phyloP scores from a whole-genome alignment of 2,797 vertebrate species.

The Diceros bicornis region DNA sequence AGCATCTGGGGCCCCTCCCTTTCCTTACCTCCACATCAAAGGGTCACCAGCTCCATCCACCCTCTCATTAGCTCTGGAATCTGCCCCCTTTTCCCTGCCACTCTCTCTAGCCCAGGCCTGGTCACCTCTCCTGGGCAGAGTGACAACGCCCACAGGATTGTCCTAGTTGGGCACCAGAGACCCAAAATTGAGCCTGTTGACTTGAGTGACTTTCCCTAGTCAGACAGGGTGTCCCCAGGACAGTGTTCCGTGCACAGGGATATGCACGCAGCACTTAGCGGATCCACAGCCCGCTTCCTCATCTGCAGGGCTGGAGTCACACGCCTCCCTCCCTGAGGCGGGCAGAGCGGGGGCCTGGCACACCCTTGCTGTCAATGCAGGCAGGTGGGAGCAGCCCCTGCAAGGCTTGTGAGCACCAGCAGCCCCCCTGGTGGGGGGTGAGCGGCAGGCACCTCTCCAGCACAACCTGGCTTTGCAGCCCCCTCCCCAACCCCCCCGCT shows the following conservation, averaged over 20 bases:
- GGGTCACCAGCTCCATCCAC: background rate
- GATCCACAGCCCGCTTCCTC: background rate
- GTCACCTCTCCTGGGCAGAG: fast-evolving
- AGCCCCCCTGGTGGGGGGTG: background rate
- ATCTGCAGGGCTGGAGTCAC: background rate
- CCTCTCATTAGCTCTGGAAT: background rate
- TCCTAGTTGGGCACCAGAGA: too few relatives aligned
- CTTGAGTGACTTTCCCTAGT: background rate
- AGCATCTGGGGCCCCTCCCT: background rate
- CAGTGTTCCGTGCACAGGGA: background rate
- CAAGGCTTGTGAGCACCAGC: background rate
- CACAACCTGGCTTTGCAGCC: background rate
- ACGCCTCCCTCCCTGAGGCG: fast-evolving
- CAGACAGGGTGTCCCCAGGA: background rate
- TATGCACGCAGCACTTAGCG: background rate
- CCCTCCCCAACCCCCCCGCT: fast-evolving
- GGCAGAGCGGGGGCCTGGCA: too few relatives aligned
- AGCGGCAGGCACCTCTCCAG: background rate
- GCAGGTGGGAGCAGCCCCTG: too few relatives aligned
- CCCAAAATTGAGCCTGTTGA: background rate
- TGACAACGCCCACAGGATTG: background rate
- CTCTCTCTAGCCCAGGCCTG: background rate
- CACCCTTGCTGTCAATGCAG: too few relatives aligned
- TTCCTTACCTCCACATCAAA: background rate
- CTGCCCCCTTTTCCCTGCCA: background rate